These are phyloP conservation scores for Platalea minor DNA, from an alignment of 2,797 vertebrate species.

Conservation along the genomic window DNA sequence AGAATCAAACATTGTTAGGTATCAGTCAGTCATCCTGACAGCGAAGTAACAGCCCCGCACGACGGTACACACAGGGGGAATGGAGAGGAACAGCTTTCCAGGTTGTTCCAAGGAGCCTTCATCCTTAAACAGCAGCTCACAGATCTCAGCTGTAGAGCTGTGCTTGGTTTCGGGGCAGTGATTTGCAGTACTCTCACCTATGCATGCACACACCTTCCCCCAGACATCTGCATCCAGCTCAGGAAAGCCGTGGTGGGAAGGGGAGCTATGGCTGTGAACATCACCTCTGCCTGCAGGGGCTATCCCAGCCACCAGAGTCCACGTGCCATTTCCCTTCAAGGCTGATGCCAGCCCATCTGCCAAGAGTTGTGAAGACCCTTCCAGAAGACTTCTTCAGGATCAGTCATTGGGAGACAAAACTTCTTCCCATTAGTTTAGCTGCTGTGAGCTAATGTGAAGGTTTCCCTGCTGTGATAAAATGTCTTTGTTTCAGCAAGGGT, in stretches of 20 bases:
- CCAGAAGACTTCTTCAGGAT: background rate
- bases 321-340: background rate
- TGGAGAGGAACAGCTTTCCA: background rate
- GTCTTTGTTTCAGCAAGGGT: background rate
- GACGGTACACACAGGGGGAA: background rate
- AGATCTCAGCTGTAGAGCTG: background rate
- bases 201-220: background rate
- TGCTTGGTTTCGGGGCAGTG: background rate
- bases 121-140: background rate
- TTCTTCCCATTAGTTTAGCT: background rate
- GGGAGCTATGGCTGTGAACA: background rate
- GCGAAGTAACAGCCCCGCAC: background rate
- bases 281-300: background rate
- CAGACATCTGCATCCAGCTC: background rate
- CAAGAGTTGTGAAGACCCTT: background rate
- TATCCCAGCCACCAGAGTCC: background rate
- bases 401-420: background rate
- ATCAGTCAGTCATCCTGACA: background rate
- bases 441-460: background rate
- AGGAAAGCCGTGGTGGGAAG: background rate
- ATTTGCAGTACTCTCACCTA: background rate
- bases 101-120: background rate
- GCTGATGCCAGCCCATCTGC: background rate
- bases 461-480: background rate
- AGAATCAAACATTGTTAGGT: background rate